Percentiles rank a stretch among this genome's conserved stretches.
These are phyloP conservation scores for Okapia johnstoni DNA, from an alignment of 2,113 vertebrate genomes.

Conservation along the genomic window DNA sequence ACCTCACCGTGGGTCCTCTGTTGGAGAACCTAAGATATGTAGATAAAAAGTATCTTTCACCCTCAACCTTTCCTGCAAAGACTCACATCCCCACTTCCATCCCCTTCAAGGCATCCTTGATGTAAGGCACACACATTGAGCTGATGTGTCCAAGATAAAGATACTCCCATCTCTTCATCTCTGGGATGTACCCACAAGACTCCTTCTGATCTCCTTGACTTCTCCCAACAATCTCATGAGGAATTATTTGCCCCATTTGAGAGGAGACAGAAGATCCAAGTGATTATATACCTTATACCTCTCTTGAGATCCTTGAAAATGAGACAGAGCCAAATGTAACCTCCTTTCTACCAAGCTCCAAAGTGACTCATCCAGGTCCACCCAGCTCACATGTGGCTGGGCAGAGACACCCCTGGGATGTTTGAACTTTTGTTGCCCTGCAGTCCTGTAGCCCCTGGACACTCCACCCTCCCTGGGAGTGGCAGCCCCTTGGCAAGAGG, in stretches of 20 bases:
- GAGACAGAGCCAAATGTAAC: neutral
- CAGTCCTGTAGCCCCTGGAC: accelerated
- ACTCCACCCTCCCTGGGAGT: accelerated
- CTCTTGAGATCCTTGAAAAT: neutral
- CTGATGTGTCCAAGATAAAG: accelerated
- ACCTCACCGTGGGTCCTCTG: accelerated
- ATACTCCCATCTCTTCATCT: accelerated
- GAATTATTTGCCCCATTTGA: neutral
- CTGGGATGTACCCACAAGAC: neutral
- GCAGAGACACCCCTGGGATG: accelerated
- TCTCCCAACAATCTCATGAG: neutral
- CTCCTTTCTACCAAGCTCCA: neutral
- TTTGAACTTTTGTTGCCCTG: no score
- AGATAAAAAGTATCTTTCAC: neutral
- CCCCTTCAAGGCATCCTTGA: neutral
- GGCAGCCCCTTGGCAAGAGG: no score
- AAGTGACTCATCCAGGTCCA: neutral
- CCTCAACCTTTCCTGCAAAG: accelerated
- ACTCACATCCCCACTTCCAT: neutral
- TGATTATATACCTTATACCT: no score
- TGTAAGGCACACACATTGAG: accelerated
- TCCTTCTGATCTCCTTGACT: no score
- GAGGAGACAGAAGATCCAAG: neutral
- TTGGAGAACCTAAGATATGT: no score
- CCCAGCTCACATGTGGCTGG: neutral